phyloP scores from a whole-genome alignment of 2,113 vertebrate species.

The Chaetura pelagica region DNA sequence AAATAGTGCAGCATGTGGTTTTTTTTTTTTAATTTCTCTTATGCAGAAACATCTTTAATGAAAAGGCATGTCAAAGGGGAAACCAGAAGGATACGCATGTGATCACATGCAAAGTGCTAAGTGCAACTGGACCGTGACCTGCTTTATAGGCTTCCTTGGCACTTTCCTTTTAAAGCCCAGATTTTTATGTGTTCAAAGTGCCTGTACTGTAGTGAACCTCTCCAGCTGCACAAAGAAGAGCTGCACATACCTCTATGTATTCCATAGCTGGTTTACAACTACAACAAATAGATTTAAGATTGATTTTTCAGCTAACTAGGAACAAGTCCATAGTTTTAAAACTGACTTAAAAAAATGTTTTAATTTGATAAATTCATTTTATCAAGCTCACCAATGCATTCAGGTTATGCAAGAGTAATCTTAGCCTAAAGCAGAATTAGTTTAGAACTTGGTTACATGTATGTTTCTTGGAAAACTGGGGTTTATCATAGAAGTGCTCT shows the following conservation, averaged over 20 bases:
- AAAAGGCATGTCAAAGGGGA: neutral
- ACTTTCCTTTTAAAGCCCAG: neutral
- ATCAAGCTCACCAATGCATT: neutral
- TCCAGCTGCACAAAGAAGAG: neutral
- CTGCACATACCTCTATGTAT: neutral
- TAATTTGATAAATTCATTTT: neutral
- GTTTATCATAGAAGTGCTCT: neutral
- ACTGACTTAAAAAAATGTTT: neutral
- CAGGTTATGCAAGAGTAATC: neutral
- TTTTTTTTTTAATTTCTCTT: neutral
- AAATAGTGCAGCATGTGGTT: neutral
- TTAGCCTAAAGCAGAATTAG: neutral
- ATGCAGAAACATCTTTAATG: neutral
- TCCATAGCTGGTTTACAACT: neutral
- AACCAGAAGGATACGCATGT: neutral
- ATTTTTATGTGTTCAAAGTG: neutral
- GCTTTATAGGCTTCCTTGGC: neutral
- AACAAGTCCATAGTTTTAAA: neutral
- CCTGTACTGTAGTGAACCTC: neutral
- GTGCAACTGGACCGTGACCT: neutral
- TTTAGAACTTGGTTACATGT: neutral
- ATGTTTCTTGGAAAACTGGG: neutral
- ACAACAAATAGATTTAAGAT: neutral
- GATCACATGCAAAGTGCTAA: neutral
- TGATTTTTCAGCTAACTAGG: neutral